Base-by-base conservation (phyloP, 1,140 invertebrate species). In the Drosophila kurseongensis region DNA sequence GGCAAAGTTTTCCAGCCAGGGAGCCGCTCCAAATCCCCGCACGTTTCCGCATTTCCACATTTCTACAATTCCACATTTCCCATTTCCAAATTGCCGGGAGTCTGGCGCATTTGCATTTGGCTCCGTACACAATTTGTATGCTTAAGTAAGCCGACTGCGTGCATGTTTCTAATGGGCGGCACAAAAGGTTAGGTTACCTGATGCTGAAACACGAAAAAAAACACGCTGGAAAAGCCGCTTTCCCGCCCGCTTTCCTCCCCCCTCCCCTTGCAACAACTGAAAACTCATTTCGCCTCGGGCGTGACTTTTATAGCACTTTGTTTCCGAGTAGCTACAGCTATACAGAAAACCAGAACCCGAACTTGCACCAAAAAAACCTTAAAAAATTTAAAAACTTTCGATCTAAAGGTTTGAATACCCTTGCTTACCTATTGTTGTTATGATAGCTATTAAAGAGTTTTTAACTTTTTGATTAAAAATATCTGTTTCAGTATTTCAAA, bases 221-320 rank as follows among this genome's bases (percentile, higher is more conserved):
- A 60, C 54, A 52, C 47, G 65, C 65, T 65, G 65, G 50, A 69
- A 77, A 68, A 75, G 60, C 73, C 41, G 67, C 62, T 69, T 65
- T 65, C 10, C 61, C 47, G 4, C 4, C 44, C 29, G 9, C 48
- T 7, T 8, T n/a, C 23, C 52, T 10, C 27, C 13, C 36, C 29
- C 27, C 3, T 9, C 7, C 5, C 8, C 36, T 13, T 14, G 29
- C 48, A 50, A 58, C 74, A 86, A 82, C 76, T 63, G 76, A 69
- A 89, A 89, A 90, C 80, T 90, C 85, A 84, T 90, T 89, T 89
- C 80, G 73, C 75, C 84, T 73, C 83, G 79, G 80, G 83, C 83
- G 83, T 86, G 83, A 88, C 83, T 88, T 88, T 88, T 88, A 89
- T 88, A 88, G 83, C 84, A 88, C 83, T 88, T 88, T 88, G 67